Conservation (phyloP, 2,797 vertebrate genomes). For the Phylloscopus collybita region DNA sequence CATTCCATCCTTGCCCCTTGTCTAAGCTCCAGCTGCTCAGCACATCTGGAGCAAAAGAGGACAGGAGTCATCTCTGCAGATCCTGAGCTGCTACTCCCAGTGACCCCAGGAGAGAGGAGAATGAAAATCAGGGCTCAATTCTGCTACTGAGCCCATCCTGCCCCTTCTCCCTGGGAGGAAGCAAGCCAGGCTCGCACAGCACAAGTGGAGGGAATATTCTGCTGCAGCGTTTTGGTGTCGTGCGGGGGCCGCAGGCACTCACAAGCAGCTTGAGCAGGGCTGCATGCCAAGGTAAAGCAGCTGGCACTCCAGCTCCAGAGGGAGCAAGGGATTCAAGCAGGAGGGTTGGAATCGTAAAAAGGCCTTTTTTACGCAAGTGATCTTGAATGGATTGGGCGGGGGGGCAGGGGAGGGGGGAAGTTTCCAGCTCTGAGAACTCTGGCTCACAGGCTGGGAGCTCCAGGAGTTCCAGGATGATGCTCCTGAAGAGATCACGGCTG, state of each 20-base stretch:
- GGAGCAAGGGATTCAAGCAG: neutral
- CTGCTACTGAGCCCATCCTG: neutral
- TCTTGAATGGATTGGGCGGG: neutral
- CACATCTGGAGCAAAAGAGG: neutral
- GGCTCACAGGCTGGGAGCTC: neutral
- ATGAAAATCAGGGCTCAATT: neutral
- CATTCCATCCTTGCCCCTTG: neutral
- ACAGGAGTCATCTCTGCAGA: neutral
- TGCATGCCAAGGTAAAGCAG: conserved; percentile 54
- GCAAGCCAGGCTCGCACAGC: neutral
- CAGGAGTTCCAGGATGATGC: neutral
- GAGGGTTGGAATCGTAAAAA: neutral
- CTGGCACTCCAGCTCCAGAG: conserved; percentile 29
- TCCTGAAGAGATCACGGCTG: neutral
- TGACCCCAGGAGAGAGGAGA: neutral
- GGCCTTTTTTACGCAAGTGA: neutral
- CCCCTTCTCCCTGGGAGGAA: neutral
- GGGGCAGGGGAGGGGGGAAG: neutral
- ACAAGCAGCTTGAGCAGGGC: conserved; percentile 13
- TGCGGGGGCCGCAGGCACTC: neutral
- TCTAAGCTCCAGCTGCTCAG: conserved; percentile 16
- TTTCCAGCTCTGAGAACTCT: neutral
- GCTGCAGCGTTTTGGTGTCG: neutral
- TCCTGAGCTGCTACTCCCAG: neutral
- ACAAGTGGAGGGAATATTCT: neutral